A percentile compares a stretch with the other conserved stretches of the same genome.
Evolutionary conservation across 2,888 invertebrate genomes (phyloP).

Genomic region (Cryptocephalus primarius): DNA sequence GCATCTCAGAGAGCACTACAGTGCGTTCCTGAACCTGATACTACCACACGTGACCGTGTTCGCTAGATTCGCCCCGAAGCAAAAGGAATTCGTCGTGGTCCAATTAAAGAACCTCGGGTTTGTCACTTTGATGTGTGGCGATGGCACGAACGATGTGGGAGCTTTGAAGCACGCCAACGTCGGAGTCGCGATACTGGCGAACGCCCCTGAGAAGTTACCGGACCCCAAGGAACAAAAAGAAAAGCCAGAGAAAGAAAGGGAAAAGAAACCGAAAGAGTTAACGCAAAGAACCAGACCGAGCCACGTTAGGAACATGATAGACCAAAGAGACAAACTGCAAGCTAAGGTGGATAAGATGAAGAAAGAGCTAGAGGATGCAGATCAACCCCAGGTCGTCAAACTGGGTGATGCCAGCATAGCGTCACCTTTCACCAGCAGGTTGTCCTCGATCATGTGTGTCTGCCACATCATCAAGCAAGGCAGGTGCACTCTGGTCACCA

Average conservation of each 20-base stretch:
- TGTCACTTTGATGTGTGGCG: conserved; percentile 96
- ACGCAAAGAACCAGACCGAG: conserved; percentile 21
- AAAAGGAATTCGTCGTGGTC: conserved; percentile 92
- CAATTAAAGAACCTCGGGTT: conserved; percentile 79
- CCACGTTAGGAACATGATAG: conserved; percentile 17
- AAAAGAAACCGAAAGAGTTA: conserved; percentile 12
- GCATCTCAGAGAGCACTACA: conserved; percentile 53
- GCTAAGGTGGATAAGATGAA: conserved; percentile 52
- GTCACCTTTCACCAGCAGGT: conserved; percentile 96
- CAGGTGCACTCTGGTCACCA: conserved; percentile 96
- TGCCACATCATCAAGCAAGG: conserved; percentile 99
- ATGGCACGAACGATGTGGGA: conserved; percentile 99
- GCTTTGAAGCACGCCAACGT: conserved; percentile 96
- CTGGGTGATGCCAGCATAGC: conserved; percentile 98
- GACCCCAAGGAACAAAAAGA: conserved; percentile 32
- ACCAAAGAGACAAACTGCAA: conserved; percentile 25
- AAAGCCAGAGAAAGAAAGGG: conserved; percentile 22
- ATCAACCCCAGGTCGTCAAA: conserved; percentile 80
- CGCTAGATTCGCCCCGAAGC: conserved; percentile 96
- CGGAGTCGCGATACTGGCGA: conserved; percentile 85
- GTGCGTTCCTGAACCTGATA: conserved; percentile 54
- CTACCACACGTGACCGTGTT: conserved; percentile 85
- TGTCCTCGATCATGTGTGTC: conserved; percentile 91
- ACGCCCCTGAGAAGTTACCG: conserved; percentile 54
- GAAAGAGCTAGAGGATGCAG: conserved; percentile 70